phyloP scores from a whole-genome alignment of 2,888 invertebrate genomes.

The Clitarchus hookeri region DNA sequence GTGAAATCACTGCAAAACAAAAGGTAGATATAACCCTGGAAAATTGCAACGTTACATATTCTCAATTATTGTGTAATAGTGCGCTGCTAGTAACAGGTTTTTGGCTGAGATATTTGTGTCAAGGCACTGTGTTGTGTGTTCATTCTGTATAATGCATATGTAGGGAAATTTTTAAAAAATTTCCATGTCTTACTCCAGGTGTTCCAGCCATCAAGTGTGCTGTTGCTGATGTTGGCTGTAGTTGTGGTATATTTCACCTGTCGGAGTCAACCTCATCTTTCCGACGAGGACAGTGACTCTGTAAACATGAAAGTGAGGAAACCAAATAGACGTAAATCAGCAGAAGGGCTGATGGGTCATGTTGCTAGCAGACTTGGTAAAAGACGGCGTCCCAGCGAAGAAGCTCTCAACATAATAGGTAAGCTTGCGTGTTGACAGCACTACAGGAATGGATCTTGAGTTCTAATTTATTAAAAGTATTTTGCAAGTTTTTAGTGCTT shows the following conservation, averaged over 20 bases:
- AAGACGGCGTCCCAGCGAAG: conserved; percentile 70
- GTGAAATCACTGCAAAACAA: no score
- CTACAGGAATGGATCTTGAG: no score
- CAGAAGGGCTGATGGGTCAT: conserved; percentile 64
- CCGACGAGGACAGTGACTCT: background rate
- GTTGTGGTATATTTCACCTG: conserved; percentile 55
- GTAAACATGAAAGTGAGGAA: background rate
- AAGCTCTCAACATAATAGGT: conserved; percentile 57
- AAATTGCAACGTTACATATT: no score
- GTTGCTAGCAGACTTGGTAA: conserved; percentile 55
- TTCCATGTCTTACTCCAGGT: conserved; percentile 48
- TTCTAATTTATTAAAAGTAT: no score
- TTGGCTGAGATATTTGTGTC: no score
- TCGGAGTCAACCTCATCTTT: background rate
- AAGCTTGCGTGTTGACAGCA: background rate
- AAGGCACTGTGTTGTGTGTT: no score
- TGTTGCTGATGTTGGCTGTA: conserved; percentile 50
- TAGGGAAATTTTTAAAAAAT: no score
- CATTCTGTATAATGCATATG: no score
- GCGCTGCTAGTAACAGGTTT: no score
- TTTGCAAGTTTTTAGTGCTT: no score
- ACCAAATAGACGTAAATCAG: conserved; percentile 44
- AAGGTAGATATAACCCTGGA: no score
- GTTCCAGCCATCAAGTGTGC: conserved; percentile 47
- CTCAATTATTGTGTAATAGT: no score